Percentiles rank a stretch among this genome's conserved stretches.
Conservation (phyloP, 1,140 invertebrate species). For the Drosophila tsacasi region DNA sequence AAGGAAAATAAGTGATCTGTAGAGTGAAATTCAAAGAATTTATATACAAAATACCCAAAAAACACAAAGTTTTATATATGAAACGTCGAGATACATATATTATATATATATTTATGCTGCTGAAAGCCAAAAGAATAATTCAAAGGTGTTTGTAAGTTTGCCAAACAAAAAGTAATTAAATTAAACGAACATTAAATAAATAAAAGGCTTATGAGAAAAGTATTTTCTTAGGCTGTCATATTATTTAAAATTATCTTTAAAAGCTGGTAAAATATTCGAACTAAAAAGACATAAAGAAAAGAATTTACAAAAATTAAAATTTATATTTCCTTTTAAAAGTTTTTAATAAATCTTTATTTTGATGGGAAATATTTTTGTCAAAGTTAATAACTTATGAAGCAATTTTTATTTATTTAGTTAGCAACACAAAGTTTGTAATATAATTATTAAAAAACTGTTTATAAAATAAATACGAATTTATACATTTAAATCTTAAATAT, state of each 20-base stretch:
- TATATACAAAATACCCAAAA: background rate
- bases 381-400: background rate
- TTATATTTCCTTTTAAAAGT: background rate
- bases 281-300: no score
- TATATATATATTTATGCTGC: background rate
- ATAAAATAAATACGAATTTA: no score
- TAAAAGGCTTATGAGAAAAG: background rate
- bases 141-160: conserved; percentile 20
- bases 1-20: conserved; percentile 6
- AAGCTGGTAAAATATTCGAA: background rate
- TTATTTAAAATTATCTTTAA: background rate
- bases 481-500: background rate
- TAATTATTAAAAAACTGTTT: background rate
- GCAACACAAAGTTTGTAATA: background rate
- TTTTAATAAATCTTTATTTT: background rate
- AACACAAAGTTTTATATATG: background rate
- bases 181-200: conserved; percentile 7
- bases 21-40: conserved; percentile 37
- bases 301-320: background rate
- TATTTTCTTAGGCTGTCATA: background rate
- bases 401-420: background rate
- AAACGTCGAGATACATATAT: background rate
- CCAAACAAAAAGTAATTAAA: conserved; percentile 17
- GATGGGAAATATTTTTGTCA: background rate
- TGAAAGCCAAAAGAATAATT: conserved; percentile 8